These are phyloP conservation scores for Dione juno DNA, from an alignment of 2,888 invertebrate species.

Conservation along the genomic window DNA sequence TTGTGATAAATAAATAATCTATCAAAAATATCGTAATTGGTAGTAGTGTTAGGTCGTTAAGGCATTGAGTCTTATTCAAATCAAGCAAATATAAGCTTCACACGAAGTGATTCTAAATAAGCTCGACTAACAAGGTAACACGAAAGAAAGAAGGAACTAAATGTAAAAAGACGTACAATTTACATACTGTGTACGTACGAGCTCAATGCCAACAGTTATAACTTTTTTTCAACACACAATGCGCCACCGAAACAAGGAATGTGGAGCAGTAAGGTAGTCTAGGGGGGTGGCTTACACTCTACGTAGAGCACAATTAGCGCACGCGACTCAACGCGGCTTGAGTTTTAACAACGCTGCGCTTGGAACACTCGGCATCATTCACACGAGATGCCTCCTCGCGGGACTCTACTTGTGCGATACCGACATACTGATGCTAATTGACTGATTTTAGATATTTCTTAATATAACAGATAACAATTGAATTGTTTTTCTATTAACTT, in stretches of 20 bases:
- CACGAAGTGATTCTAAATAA: constrained; percentile 36
- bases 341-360: constrained; percentile 79
- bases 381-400: constrained; percentile 65
- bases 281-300: constrained; percentile 50
- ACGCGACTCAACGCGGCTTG: constrained; percentile 80
- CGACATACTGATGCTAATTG: constrained; percentile 59
- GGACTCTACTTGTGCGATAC: constrained; percentile 59
- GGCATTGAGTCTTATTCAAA: not conserved
- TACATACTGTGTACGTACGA: constrained; percentile 52
- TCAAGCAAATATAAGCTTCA: not conserved
- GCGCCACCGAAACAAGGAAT: constrained; percentile 69
- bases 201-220: constrained; percentile 77
- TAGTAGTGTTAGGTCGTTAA: not conserved
- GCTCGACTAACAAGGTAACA: constrained; percentile 49
- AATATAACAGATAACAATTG: constrained; percentile 40
- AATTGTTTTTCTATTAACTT: not conserved
- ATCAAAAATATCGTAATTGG: too few species aligned
- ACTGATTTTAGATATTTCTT: constrained; percentile 51
- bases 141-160: constrained; percentile 4
- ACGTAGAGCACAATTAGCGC: constrained; percentile 80
- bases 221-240: constrained; percentile 67
- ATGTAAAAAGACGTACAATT: constrained; percentile 48
- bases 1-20: too few species aligned
- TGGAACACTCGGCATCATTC: constrained; percentile 76
- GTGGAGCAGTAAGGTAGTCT: constrained; percentile 56